Percentiles rank a stretch among this genome's conserved stretches.
phyloP scores from a whole-genome alignment of 2,888 invertebrate genomes.

The Orthonychiurus folsomi region DNA sequence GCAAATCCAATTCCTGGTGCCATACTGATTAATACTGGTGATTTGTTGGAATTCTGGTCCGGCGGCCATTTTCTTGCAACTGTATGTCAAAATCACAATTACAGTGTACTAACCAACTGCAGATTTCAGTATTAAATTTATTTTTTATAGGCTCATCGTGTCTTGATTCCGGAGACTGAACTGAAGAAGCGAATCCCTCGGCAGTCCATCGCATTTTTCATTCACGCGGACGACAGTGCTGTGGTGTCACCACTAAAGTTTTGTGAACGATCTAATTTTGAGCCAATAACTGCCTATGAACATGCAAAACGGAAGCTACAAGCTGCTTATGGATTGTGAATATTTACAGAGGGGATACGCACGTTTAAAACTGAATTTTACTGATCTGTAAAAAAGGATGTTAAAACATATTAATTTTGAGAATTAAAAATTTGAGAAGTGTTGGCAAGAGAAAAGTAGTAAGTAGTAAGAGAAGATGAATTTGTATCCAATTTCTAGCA shows the following conservation, averaged over 20 bases:
- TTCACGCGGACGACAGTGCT: conserved; percentile 42
- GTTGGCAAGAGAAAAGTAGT: too few relatives aligned
- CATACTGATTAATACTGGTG: conserved; percentile 66
- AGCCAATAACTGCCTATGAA: conserved; percentile 22
- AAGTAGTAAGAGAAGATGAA: too few relatives aligned
- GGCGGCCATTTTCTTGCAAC: conserved; percentile 60
- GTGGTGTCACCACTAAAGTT: conserved; percentile 38
- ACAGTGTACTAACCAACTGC: background rate
- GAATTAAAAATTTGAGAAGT: too few relatives aligned
- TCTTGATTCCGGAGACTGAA: conserved; percentile 41
- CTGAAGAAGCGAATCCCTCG: conserved; percentile 31
- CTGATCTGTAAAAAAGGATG: too few relatives aligned
- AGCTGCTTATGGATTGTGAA: too few relatives aligned
- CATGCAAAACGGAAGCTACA: too few relatives aligned
- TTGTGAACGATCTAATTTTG: conserved; percentile 15
- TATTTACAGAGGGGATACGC: too few relatives aligned
- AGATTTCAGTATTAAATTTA: too few relatives aligned
- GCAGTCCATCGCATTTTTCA: conserved; percentile 42
- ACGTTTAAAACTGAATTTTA: too few relatives aligned
- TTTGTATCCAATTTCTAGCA: too few relatives aligned
- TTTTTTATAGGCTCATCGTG: conserved; percentile 42
- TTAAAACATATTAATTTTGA: too few relatives aligned
- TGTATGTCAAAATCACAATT: conserved; percentile 45
- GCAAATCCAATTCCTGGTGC: conserved; percentile 68
- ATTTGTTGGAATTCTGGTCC: conserved; percentile 66